Evolutionary conservation across 2,888 invertebrate species (phyloP).

Genomic region (Eucera pruinosa): DNA sequence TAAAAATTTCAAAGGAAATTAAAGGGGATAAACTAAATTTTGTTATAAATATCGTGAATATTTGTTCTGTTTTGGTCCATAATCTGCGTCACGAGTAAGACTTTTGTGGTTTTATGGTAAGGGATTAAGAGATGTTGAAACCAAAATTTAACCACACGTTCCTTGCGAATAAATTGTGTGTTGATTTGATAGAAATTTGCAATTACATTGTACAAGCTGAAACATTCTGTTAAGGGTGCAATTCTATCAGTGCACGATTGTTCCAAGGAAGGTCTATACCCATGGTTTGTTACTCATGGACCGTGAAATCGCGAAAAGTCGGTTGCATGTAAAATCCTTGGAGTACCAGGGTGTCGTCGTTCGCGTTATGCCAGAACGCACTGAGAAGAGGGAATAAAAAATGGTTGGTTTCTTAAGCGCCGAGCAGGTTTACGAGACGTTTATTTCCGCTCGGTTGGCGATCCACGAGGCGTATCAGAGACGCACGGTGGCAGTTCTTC

Average conservation of each 20-base stretch:
- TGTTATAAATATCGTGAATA: too few species aligned
- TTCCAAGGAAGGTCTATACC: background rate
- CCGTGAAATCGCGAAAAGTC: constrained; percentile 56
- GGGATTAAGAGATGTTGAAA: too few species aligned
- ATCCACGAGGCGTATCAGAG: constrained; percentile 69
- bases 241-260: constrained; percentile 8
- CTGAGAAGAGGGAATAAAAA: constrained; percentile 24
- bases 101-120: too few species aligned
- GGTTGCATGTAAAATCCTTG: constrained; percentile 30
- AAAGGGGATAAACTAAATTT: too few species aligned
- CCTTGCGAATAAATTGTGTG: too few species aligned
- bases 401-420: constrained; percentile 52
- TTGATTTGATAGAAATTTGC: too few species aligned
- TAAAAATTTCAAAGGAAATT: too few species aligned
- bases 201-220: too few species aligned
- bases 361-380: constrained; percentile 12
- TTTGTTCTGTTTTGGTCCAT: too few species aligned
- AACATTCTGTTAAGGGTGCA: background rate
- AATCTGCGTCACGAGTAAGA: too few species aligned
- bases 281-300: constrained; percentile 29
- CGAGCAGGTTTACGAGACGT: constrained; percentile 71
- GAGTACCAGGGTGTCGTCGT: constrained; percentile 39
- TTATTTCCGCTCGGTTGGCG: constrained; percentile 75
- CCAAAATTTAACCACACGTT: too few species aligned
- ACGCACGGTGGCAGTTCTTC: constrained; percentile 64